A percentile compares a stretch with the other conserved stretches of the same genome.
These are phyloP conservation scores for Agrochola lychnidis DNA, from an alignment of 2,888 invertebrate species.

Conservation along the genomic window DNA sequence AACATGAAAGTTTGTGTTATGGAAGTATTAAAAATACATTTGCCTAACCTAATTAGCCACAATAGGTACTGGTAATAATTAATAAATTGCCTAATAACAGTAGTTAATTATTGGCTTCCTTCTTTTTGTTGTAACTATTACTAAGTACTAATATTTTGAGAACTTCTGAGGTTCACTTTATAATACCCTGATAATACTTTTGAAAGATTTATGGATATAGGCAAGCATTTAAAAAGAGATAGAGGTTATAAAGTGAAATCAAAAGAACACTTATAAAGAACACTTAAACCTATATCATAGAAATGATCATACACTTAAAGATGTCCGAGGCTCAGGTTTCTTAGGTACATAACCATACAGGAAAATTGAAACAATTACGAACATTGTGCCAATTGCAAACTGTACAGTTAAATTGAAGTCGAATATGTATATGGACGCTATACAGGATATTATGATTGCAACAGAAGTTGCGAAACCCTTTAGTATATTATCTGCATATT, in stretches of 20 bases:
- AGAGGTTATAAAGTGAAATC: conserved; percentile 17
- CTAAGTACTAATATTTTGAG: not conserved
- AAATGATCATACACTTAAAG: conserved; percentile 82
- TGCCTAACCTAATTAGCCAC: not conserved
- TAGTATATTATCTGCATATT: conserved; percentile 99
- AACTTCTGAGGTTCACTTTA: conserved; percentile 21
- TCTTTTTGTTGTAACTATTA: conserved; percentile 12
- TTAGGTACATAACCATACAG: conserved; percentile 96
- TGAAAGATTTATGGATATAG: conserved; percentile 19
- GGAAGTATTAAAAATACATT: conserved; percentile 7
- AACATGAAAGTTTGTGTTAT: not conserved
- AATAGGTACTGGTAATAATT: not conserved
- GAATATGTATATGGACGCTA: conserved; percentile 98
- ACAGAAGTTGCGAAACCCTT: conserved; percentile 99
- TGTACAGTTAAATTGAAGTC: conserved; percentile 96
- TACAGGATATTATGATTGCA: conserved; percentile 98
- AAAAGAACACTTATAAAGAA: conserved; percentile 40
- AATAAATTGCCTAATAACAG: conserved; percentile 18
- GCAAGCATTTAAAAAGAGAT: conserved; percentile 22
- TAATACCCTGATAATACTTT: conserved; percentile 52
- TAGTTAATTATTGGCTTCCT: not conserved
- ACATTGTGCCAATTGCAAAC: conserved; percentile 95
- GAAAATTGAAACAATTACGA: conserved; percentile 98
- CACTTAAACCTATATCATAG: conserved; percentile 53
- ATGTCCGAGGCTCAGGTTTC: conserved; percentile 79